Evolutionary conservation across 2,888 invertebrate species (phyloP).

Genomic region (Cataglyphis rosenhaueri): DNA sequence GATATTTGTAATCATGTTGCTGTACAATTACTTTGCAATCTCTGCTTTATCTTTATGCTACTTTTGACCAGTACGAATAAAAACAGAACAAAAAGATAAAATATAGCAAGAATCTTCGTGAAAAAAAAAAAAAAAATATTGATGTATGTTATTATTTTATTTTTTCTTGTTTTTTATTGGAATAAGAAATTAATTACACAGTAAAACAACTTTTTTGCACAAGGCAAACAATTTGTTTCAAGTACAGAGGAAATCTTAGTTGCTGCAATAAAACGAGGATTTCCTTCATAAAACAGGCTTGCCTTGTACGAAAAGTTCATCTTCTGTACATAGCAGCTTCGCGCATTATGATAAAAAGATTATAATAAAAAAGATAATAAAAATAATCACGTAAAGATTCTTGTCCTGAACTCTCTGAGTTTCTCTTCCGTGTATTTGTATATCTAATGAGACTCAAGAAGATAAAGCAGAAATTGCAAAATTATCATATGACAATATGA

Average conservation of each 20-base stretch:
- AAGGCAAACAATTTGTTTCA: background rate
- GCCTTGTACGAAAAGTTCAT: background rate
- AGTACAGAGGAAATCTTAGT: background rate
- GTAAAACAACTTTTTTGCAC: background rate
- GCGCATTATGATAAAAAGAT: background rate
- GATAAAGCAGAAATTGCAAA: conserved; percentile 1
- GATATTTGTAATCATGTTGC: background rate
- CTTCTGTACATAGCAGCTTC: background rate
- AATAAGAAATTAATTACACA: background rate
- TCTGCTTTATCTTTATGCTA: background rate
- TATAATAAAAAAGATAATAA: background rate
- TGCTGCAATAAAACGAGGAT: background rate
- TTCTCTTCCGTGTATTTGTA: background rate
- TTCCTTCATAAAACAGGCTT: background rate
- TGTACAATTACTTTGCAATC: background rate
- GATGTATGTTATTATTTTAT: background rate
- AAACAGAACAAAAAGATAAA: background rate
- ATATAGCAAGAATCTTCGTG: background rate
- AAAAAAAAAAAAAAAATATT: background rate
- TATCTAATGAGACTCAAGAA: background rate
- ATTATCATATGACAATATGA: background rate
- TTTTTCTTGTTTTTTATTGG: background rate
- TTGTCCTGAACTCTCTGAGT: background rate
- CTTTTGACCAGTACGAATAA: background rate
- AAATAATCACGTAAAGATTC: background rate